Base-by-base conservation (phyloP, 2,113 vertebrate species). In the Smithornis capensis region DNA sequence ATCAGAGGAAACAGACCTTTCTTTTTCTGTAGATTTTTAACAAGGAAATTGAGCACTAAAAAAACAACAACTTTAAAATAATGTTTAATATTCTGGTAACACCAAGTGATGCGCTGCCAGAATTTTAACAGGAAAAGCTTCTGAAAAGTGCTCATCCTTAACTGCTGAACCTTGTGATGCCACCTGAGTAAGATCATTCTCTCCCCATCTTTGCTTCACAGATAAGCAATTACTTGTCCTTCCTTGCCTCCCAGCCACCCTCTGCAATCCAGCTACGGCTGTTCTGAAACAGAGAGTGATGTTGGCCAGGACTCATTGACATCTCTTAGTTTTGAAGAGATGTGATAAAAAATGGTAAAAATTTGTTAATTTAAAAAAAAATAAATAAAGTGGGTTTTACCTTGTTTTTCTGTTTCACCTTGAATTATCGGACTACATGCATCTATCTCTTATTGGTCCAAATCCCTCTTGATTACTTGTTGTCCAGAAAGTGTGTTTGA, bases 1-100 rank as follows among this genome's bases (percentile, higher is more conserved):
- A 94, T 80, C 73, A 83, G 86, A 91, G 90, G 80, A 83, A 94
- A 97, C 91, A 93, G 76, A 87, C 86, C 52, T 90, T 97, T 91
- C 68, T 80, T 89, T 88, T 93, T 97, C 80, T 94, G 76, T 96
- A 86, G 64, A 47, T 85, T 87, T 81, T 78, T 56, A 95, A 77
- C 88, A 86, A 69, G 93, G 86, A 96, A 92, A 90, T 40, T 79
- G 74, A 96, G 69, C 78, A 85, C 40, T 89, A 29, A 70, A 92
- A n/a, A 38, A 33, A 4, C 42, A 40, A 4, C 47, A 78, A 89
- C 62, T 95, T 91, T 88, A 52, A 92, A 96, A 94, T 81, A 27
- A 28, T 65, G 49, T 90, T 95, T 87, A 31, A 29, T 83, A 56
- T 91, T 95, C 85, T 93, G 69, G 83, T 70, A 82, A 94, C 87